A percentile compares a stretch with the other conserved stretches of the same genome.
These are phyloP conservation scores for Solenopsis fugax DNA, from an alignment of 1,140 invertebrate genomes.

Conservation along the genomic window DNA sequence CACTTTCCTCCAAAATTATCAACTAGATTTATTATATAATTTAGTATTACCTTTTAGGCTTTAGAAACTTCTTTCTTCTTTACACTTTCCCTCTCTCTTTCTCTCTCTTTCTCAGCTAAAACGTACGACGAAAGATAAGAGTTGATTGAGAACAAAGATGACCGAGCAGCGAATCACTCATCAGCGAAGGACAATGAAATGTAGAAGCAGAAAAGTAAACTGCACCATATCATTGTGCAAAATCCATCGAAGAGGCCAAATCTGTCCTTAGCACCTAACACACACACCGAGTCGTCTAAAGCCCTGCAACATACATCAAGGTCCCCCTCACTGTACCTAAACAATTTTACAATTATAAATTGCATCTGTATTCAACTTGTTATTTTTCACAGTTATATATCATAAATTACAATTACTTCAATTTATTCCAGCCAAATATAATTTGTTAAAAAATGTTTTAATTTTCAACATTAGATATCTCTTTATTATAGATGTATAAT, in stretches of 20 bases:
- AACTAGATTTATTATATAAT: conserved; percentile 83
- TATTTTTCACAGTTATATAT: background rate
- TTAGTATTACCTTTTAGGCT: conserved; percentile 80
- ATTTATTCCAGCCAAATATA: background rate
- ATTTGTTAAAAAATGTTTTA: background rate
- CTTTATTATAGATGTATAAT: background rate
- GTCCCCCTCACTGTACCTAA: conserved; percentile 79
- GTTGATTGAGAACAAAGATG: conserved; percentile 79
- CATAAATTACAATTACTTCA: conserved; percentile 4
- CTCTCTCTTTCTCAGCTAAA: conserved; percentile 78
- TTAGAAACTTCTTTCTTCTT: conserved; percentile 80
- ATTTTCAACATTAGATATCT: conserved; percentile 14
- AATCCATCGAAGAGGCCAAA: conserved; percentile 70
- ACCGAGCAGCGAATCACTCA: conserved; percentile 76
- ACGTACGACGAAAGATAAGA: conserved; percentile 80
- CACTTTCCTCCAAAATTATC: conserved; percentile 77
- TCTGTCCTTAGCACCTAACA: conserved; percentile 79
- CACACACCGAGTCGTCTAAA: conserved; percentile 80
- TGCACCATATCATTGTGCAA: conserved; percentile 75
- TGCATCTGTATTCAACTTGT: conserved; percentile 53
- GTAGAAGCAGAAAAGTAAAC: conserved; percentile 80
- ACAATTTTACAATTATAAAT: conserved; percentile 64
- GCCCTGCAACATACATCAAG: conserved; percentile 82
- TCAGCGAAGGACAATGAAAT: conserved; percentile 80
- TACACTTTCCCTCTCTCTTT: conserved; percentile 69